Conservation (phyloP, 2,113 vertebrate genomes). For the Cairina moschata region DNA sequence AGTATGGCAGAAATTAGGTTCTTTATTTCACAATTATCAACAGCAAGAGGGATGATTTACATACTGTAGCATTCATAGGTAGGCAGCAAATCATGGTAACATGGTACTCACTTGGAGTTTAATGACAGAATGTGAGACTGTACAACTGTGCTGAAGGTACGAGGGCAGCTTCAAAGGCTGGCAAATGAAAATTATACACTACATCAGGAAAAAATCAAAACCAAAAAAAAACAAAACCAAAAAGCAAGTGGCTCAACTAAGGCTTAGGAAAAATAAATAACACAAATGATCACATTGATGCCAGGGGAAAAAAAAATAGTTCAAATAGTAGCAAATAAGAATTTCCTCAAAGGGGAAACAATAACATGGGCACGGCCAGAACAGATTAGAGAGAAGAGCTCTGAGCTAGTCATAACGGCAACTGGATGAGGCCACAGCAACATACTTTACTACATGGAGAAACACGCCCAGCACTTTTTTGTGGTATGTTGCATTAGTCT, state of each 20-base stretch:
- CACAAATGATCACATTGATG: not conserved
- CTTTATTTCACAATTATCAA: slow-evolving; percentile 59
- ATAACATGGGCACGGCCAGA: not conserved
- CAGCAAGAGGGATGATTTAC: not conserved
- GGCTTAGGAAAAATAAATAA: not conserved
- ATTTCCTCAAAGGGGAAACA: not conserved
- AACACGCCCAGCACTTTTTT: not conserved
- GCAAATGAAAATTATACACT: slow-evolving; percentile 8
- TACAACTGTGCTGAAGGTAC: not conserved
- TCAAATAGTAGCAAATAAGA: not conserved
- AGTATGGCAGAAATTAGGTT: not conserved
- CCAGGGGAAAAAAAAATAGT: not conserved
- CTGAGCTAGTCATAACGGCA: not conserved
- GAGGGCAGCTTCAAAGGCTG: not conserved
- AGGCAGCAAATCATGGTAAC: slow-evolving; percentile 30
- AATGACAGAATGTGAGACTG: slow-evolving; percentile 2
- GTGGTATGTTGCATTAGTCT: not conserved
- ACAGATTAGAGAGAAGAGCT: not conserved
- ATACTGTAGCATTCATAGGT: not conserved
- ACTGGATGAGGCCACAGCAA: not conserved
- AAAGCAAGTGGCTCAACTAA: not conserved
- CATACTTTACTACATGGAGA: not conserved
- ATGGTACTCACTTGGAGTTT: slow-evolving; percentile 4
- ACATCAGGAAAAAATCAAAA: not conserved
- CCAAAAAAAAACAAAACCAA: not conserved